Evolutionary conservation across 2,888 invertebrate species (phyloP).

Genomic region (Cheilosia scutellata): DNA sequence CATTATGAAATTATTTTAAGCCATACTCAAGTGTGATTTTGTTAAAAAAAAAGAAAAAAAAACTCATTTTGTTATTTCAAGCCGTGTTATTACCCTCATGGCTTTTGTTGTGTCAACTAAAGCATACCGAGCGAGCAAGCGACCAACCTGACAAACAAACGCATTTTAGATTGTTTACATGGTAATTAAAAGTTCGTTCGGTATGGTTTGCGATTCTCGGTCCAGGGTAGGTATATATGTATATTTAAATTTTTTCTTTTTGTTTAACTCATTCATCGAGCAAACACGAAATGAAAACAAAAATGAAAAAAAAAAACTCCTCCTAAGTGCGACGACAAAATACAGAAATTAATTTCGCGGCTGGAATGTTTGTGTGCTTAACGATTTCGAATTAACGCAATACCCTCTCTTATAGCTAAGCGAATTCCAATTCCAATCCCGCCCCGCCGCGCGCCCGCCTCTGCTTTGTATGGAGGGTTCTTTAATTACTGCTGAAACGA

Average conservation of each 20-base stretch:
- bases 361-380: conserved; percentile 36
- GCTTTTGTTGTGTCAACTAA: conserved; percentile 67
- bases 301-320: conserved; percentile 7
- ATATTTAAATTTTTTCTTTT: background rate
- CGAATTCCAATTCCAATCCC: conserved; percentile 46
- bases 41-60: conserved; percentile 35
- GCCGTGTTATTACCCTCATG: conserved; percentile 65
- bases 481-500: conserved; percentile 63
- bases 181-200: conserved; percentile 75
- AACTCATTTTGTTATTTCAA: conserved; percentile 50
- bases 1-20: conserved; percentile 19
- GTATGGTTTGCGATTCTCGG: conserved; percentile 53
- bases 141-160: conserved; percentile 62
- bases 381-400: conserved; percentile 60
- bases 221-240: conserved; percentile 15
- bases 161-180: conserved; percentile 73
- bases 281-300: conserved; percentile 1
- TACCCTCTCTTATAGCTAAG: conserved; percentile 42
- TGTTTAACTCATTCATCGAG: background rate
- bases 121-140: background rate
- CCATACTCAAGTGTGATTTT: conserved; percentile 66
- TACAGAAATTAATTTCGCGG: conserved; percentile 49
- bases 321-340: conserved; percentile 15
- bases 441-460: background rate
- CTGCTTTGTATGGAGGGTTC: conserved; percentile 2